Base-by-base conservation (phyloP, 1,140 invertebrate genomes). In the Danaus melanippus region DNA sequence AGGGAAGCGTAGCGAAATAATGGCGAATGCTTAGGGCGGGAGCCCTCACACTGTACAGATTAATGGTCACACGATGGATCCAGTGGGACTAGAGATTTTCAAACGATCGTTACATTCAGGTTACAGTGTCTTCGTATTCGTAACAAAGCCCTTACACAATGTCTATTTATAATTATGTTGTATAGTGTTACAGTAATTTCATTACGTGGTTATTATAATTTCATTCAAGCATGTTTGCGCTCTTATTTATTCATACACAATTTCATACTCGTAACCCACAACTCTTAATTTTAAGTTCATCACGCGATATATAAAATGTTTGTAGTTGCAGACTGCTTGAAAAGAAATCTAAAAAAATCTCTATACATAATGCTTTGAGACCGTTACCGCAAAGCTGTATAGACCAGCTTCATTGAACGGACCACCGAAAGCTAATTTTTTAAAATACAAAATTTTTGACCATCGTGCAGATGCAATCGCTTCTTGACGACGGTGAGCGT, bases 121-220 rank as follows among this genome's bases (percentile, higher is more conserved):
- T 86, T 82, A 82, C 79, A 82, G 79, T 84, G 79, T 82, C 71
- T 82, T 75, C 79, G 75, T 82, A 71, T 76, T 84, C 71, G 77
- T 84, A 86, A 86, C 84, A 84, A n/a, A 84, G 81, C 81, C 81
- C 80, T 84, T 86, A 85, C 75, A 86, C 80, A 75, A 84, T 84
- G 84, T 80, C 76, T 86, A 86, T 77, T 86, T 79, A 77, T 83
- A 83, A 81, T 86, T 74, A 83, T 76, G 74, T 79, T 75, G 79
- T 84, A 85, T 82, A 84, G 81, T 74, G 76, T 86, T 84, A 84
- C 79, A 86, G 81, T 86, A 86, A 86, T 86, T 86, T 84, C 76
- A 86, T 86, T 84, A 84, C 80, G 81, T 84, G 84, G 76, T 80
- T 84, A 79, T 80, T 74, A 54, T 71, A 76, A 73, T 76, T 81